Base-by-base conservation (phyloP, 1,140 invertebrate species). In the Diachasma alloeum region DNA sequence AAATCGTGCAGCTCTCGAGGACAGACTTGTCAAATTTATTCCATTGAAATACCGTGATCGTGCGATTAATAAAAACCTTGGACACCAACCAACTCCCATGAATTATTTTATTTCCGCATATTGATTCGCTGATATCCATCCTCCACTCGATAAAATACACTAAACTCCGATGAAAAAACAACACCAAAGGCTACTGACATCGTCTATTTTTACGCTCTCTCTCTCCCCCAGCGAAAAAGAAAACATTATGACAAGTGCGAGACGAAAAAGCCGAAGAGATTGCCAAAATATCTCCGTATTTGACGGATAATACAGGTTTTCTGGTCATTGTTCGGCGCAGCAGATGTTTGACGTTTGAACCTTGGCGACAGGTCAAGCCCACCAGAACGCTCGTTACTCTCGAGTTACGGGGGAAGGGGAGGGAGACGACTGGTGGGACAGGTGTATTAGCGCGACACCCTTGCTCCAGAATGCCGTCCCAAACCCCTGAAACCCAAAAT, bases 331-430 rank as follows among this genome's bases (percentile, higher is more conserved):
- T 68, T 74, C 59, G 37, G 22, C 6, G 17, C 42, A 44, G 37
- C 72, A 75, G 73, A 68, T 75, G 73, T 69, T 68, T 19, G 42
- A 48, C 42, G 37, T 44, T 39, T 66, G 39, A 67, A 75, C 73
- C 44, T 67, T 26, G 24, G 11, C 66, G 73, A 68, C 73, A 68
- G 73, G 63, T 75, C 37, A 75, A 75, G 59, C 15, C 39, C 59
- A 63, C 19, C 59, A 24, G 59, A 63, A 56, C 4, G 48, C n/a
- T 56, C 48, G 48, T 19, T 15, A 8, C 48, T 19, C 48, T n/a
- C n/a, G 46, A 15, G 48, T 56, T 53, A 19, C 4, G 15, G n/a
- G n/a, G 19, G 19, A 31, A 13, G 24, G 24, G 59, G 4, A n/a
- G n/a, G n/a, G n/a, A n/a, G n/a, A n/a, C n/a, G n/a, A n/a, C n/a